phyloP scores from a whole-genome alignment of 2,797 vertebrate genomes.

The Argyrosomus regius region DNA sequence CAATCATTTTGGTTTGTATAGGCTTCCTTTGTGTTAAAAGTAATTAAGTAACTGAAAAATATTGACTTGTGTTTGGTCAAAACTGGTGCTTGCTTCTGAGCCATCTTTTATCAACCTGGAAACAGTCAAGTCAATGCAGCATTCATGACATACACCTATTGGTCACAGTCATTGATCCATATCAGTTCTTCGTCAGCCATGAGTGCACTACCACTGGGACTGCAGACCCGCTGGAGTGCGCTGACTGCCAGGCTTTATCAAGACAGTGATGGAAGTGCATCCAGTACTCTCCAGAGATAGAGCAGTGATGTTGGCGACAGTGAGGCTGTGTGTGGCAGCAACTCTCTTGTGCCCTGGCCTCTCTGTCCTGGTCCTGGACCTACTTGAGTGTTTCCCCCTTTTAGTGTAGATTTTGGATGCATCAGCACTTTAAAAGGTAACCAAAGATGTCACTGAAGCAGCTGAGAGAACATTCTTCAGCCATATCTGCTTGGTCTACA shows the following conservation, averaged over 20 bases:
- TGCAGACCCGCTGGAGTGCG: constrained; percentile 3
- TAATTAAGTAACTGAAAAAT: neutral
- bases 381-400: neutral
- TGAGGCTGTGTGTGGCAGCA: neutral
- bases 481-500: neutral
- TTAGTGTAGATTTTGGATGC: neutral
- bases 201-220: constrained; percentile 13
- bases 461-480: neutral
- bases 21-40: neutral
- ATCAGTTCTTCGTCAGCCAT: constrained; percentile 31
- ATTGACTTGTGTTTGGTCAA: neutral
- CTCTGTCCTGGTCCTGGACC: neutral
- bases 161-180: constrained; percentile 35
- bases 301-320: constrained; percentile 14
- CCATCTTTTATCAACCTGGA: neutral
- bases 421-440: neutral
- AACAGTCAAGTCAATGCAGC: constrained; percentile 17
- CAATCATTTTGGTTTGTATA: neutral
- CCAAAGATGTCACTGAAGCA: neutral
- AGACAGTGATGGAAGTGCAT: constrained; percentile 36
- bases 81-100: neutral
- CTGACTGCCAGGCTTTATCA: constrained; percentile 14
- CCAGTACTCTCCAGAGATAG: constrained; percentile 24
- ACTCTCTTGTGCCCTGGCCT: neutral
- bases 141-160: neutral